Percentiles rank a stretch among this genome's conserved stretches.
These are phyloP conservation scores for Enteromius thamalakanensis DNA, from an alignment of 2,797 vertebrate species.

Conservation along the genomic window DNA sequence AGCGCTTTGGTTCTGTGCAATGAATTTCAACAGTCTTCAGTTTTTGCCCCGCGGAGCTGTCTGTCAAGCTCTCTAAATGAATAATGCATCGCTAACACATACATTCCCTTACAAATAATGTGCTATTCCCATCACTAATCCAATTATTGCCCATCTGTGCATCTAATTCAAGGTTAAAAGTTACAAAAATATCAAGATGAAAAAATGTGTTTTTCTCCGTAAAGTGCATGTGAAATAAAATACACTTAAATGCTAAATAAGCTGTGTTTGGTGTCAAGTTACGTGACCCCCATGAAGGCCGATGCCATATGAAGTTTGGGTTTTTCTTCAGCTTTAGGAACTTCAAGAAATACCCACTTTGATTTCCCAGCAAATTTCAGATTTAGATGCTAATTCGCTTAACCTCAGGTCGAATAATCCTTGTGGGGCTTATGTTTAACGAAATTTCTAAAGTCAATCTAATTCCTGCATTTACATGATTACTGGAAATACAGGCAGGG, in stretches of 20 bases:
- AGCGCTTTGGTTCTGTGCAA: not conserved
- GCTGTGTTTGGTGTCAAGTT: no score
- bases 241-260: no score
- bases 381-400: constrained; percentile 79
- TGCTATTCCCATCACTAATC: not conserved
- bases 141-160: constrained; percentile 17
- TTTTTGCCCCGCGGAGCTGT: not conserved
- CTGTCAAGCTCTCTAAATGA: not conserved
- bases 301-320: no score
- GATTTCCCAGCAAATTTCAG: constrained; percentile 66
- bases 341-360: constrained; percentile 67
- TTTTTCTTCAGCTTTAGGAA: constrained; percentile 60
- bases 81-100: not conserved
- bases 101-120: not conserved
- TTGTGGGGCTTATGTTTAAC: constrained; percentile 62
- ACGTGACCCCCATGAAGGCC: no score
- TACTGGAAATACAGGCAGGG: constrained; percentile 64
- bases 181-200: not conserved
- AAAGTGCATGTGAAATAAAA: no score
- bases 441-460: constrained; percentile 71
- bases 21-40: not conserved
- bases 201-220: not conserved
- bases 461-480: constrained; percentile 67
- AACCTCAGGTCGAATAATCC: constrained; percentile 71
- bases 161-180: not conserved